Base-by-base conservation (phyloP, 2,888 invertebrate genomes). In the Eupithecia exiguata region DNA sequence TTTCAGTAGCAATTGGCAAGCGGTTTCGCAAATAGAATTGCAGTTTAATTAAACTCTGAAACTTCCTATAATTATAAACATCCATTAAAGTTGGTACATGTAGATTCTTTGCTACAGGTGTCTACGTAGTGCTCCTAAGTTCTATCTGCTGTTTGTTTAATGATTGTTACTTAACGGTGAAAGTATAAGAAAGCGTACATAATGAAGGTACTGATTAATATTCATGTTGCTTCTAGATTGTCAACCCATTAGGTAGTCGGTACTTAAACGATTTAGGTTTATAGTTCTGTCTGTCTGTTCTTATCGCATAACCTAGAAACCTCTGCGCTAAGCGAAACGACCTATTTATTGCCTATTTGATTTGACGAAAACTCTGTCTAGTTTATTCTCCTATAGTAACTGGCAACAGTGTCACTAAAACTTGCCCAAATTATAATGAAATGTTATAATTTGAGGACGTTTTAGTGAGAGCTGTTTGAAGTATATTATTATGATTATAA, bases 141-240 rank as follows among this genome's bases (percentile, higher is more conserved):
- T n/a, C n/a, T 69, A 74, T 53, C 43, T 68, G 75, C 63, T 72
- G 75, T 75, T 77, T 67, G 53, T 75, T 68, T 72, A 71, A 65
- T 62, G 63, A 25, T 62, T 71, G 58, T 77, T 74, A 70, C 68
- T 69, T 71, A 69, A 72, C 43, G 70, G 80, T 74, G 80, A 80
- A 80, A 80, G 80, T 77, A 68, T 71, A 76, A 74, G 78, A 75
- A 75, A 77, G 71, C 74, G 74, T 72, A 72, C 74, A 62, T 77
- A 79, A 79, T 77, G 71, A 78, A 80, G 80, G 79, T 80, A 74
- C 77, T 77, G 72, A 76, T 80, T 78, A 78, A 79, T 78, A 79
- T 79, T 78, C 77, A 46, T 74, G 71, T 70, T 71, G 70, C 73
- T 67, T 35, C 66, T 66, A 16, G 21, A 36, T 70, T 79, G 77